phyloP scores from a whole-genome alignment of 2,113 vertebrate genomes.

The Callorhinus ursinus region DNA sequence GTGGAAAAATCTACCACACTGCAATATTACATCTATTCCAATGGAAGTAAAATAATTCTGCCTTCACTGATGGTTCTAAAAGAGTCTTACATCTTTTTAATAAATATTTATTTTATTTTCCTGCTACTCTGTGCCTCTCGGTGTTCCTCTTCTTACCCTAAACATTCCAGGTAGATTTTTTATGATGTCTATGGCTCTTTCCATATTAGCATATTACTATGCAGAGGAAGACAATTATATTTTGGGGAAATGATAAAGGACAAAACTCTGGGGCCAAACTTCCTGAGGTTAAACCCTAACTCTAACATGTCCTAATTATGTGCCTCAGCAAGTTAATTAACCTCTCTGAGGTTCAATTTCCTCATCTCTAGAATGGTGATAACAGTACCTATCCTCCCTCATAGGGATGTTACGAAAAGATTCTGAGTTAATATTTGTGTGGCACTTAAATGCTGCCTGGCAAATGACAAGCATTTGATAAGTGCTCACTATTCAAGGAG shows the following conservation, averaged over 20 bases:
- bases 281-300: neutral
- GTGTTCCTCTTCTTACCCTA: neutral
- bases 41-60: neutral
- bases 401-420: neutral
- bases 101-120: neutral
- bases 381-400: neutral
- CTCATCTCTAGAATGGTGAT: neutral
- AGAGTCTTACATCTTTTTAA: neutral
- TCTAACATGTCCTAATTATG: neutral
- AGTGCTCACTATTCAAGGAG: neutral
- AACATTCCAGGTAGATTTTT: neutral
- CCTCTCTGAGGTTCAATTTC: neutral
- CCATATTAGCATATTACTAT: neutral
- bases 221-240: neutral
- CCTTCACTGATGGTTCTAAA: neutral
- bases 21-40: neutral
- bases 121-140: neutral
- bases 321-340: neutral
- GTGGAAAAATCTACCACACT: conserved; percentile 6
- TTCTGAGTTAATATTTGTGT: neutral
- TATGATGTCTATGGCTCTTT: neutral
- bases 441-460: neutral
- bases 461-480: neutral
- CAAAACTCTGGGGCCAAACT: neutral
- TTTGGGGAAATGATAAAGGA: neutral